Evolutionary conservation across 1,140 invertebrate species (phyloP).

Genomic region (Philotrypesis tridentata): DNA sequence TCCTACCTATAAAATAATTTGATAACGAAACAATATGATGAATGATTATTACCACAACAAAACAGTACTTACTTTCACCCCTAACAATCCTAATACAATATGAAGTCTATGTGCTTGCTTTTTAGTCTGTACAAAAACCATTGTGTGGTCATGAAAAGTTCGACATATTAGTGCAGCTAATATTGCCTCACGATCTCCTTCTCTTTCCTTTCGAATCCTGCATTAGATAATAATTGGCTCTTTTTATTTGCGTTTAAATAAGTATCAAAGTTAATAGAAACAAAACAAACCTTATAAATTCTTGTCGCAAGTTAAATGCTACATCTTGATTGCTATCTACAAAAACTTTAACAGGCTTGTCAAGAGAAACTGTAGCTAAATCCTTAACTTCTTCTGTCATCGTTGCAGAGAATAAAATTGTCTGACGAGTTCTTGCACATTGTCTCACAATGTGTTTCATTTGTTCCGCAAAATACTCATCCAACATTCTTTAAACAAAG

Average conservation of each 20-base stretch:
- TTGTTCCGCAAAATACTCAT: conserved; percentile 98
- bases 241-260: conserved; percentile 25
- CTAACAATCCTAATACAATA: conserved; percentile 91
- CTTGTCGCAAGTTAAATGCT: conserved; percentile 95
- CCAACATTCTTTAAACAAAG: conserved; percentile 87
- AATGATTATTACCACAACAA: background rate
- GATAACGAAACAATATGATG: background rate
- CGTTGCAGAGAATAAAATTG: conserved; percentile 98
- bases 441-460: conserved; percentile 97
- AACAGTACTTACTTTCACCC: conserved; percentile 77
- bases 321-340: conserved; percentile 97
- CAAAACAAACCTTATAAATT: conserved; percentile 87
- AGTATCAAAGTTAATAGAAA: background rate
- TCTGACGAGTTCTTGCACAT: conserved; percentile 94
- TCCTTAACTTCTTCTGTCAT: conserved; percentile 98
- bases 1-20: conserved; percentile 75
- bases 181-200: conserved; percentile 93
- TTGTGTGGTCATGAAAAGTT: conserved; percentile 93
- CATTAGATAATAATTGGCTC: conserved; percentile 34
- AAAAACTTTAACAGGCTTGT: conserved; percentile 94
- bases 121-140: conserved; percentile 98
- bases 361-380: conserved; percentile 91
- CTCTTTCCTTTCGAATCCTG: conserved; percentile 84
- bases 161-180: conserved; percentile 92
- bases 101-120: conserved; percentile 94